Percentiles rank a stretch among this genome's conserved stretches.
Conservation (phyloP, 64 coral and sea anemone genomes). For the Hydrozoanthus tunicans region DNA sequence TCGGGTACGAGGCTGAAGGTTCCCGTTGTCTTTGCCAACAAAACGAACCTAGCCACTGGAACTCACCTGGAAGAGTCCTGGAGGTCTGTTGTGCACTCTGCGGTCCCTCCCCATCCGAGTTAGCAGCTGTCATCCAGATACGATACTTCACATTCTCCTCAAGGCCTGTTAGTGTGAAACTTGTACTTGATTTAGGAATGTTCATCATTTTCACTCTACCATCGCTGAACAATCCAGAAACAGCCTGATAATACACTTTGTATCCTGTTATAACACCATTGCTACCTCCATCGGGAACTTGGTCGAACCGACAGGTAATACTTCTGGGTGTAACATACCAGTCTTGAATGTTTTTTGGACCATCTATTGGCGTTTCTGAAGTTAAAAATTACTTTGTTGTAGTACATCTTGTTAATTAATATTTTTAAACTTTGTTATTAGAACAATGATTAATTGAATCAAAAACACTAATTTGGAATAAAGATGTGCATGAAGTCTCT, state of each 20-base stretch:
- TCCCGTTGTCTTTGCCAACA: too few species aligned
- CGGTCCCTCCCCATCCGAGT: neutral
- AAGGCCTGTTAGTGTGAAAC: neutral
- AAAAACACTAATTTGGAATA: too few species aligned
- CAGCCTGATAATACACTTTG: conserved; percentile 2
- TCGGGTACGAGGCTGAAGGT: too few species aligned
- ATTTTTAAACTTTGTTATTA: too few species aligned
- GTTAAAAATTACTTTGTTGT: too few species aligned
- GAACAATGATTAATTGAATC: too few species aligned
- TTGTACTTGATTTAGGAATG: neutral
- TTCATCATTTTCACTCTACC: neutral
- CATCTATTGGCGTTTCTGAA: too few species aligned
- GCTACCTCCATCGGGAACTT: neutral
- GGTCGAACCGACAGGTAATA: neutral
- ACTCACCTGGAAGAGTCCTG: neutral
- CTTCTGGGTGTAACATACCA: too few species aligned
- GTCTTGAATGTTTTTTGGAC: too few species aligned
- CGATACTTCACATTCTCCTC: neutral
- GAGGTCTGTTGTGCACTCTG: neutral
- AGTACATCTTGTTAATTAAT: too few species aligned
- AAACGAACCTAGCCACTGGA: neutral
- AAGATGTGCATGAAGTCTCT: too few species aligned
- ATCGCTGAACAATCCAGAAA: neutral
- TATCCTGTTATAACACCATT: neutral
- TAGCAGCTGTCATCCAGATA: neutral